Percentiles rank a stretch among this genome's conserved stretches.
These are phyloP conservation scores for Mus pahari DNA, from an alignment of 2,113 vertebrate genomes.

Conservation along the genomic window DNA sequence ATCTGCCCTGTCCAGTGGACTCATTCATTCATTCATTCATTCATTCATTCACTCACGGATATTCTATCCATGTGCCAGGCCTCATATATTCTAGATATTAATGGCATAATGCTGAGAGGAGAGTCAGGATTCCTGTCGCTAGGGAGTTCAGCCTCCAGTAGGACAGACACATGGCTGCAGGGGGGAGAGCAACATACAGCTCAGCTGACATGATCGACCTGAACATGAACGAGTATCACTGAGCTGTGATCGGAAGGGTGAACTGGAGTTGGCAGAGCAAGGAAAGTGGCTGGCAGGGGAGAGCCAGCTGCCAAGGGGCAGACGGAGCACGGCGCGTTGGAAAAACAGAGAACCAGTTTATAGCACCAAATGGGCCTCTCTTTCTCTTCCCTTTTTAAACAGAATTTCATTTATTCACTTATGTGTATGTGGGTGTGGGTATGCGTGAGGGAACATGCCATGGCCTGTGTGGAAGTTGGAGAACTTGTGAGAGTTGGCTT, in stretches of 20 bases:
- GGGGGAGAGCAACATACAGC: neutral
- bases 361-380: neutral
- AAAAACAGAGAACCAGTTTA: neutral
- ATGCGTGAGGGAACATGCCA: neutral
- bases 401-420: neutral
- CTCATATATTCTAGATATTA: neutral
- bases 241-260: neutral
- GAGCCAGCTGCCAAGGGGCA: neutral
- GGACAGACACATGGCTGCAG: neutral
- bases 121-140: neutral
- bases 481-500: neutral
- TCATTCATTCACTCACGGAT: neutral
- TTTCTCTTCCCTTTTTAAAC: neutral
- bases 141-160: neutral
- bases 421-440: neutral
- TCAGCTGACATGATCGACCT: neutral
- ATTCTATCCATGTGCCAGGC: neutral
- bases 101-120: neutral
- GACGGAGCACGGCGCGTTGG: neutral
- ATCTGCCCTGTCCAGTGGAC: neutral
- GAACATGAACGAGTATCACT: neutral
- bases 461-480: neutral
- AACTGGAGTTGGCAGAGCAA: conserved; percentile 19
- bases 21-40: neutral
- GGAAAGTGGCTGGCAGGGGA: neutral